phyloP scores from a whole-genome alignment of 2,113 vertebrate species.

The Lamprologus lemairii region DNA sequence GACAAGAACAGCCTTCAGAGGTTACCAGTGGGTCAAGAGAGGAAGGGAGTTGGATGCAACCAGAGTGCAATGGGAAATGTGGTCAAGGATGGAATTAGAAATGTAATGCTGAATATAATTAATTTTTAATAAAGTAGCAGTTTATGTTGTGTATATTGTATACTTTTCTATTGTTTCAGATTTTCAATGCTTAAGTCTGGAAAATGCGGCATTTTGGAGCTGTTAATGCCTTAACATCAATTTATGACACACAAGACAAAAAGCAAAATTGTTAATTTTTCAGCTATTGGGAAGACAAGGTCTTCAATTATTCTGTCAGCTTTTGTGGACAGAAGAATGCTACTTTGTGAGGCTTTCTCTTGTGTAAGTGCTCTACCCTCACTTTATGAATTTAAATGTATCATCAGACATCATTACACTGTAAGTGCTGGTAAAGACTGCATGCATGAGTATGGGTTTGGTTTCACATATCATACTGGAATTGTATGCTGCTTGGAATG shows the following conservation, averaged over 20 bases:
- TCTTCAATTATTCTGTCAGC: neutral
- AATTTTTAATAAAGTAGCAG: neutral
- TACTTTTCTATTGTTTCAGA: neutral
- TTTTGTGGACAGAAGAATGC: neutral
- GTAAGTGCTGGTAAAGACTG: neutral
- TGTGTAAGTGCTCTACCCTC: neutral
- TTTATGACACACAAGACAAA: neutral
- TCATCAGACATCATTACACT: neutral
- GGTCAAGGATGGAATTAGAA: neutral
- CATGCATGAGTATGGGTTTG: neutral
- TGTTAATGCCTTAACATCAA: neutral
- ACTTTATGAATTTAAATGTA: neutral
- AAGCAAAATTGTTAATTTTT: neutral
- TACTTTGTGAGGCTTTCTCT: neutral
- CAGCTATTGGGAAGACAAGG: neutral
- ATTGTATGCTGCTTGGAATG: conserved; percentile 4
- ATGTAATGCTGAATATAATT: neutral
- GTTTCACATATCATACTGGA: neutral
- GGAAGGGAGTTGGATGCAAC: neutral
- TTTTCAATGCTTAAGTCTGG: neutral
- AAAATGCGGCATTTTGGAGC: neutral
- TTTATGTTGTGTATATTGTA: neutral
- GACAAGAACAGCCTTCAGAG: neutral
- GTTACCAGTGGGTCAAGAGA: neutral
- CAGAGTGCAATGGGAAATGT: neutral